Evolutionary conservation across 2,797 vertebrate species (phyloP).

Genomic region (Setipinna tenuifilis): DNA sequence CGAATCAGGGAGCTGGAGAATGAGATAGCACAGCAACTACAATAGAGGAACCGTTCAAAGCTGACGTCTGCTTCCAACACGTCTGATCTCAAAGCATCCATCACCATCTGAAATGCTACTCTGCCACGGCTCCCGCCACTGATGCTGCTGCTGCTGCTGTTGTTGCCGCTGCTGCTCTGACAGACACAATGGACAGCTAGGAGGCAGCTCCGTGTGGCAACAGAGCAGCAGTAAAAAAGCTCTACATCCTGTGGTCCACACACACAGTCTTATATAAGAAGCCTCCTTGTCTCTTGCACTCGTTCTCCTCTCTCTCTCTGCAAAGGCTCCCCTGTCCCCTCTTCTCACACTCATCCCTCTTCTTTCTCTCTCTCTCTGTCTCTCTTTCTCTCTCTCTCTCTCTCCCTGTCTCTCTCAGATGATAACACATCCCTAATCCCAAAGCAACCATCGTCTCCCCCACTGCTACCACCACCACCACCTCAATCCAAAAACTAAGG

Average conservation of each 20-base stretch:
- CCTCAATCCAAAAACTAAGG: constrained; percentile 17
- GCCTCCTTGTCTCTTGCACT: constrained; percentile 37
- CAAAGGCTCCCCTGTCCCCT: no score
- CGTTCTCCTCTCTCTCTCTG: constrained; percentile 41
- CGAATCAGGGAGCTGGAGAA: neutral
- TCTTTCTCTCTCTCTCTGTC: constrained; percentile 56
- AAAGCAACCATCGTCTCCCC: constrained; percentile 30
- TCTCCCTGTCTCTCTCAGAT: constrained; percentile 53
- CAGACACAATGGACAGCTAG: constrained; percentile 59
- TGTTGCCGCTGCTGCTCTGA: constrained; percentile 19
- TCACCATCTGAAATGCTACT: constrained; percentile 55
- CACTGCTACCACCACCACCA: no score
- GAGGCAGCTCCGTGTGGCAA: constrained; percentile 55
- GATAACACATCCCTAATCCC: constrained; percentile 56
- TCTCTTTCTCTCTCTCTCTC: constrained; percentile 59
- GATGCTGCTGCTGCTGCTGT: neutral
- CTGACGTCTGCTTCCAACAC: constrained; percentile 32
- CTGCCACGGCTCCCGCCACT: neutral
- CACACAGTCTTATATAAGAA: constrained; percentile 72
- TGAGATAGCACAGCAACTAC: neutral
- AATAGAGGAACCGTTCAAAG: neutral
- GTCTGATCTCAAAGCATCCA: constrained; percentile 49
- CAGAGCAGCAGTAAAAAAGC: constrained; percentile 43
- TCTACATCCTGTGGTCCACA: constrained; percentile 65
- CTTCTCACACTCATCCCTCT: constrained; percentile 50